A percentile compares a stretch with the other conserved stretches of the same genome.
Conservation (phyloP, 2,113 vertebrate species). For the Lontra canadensis region DNA sequence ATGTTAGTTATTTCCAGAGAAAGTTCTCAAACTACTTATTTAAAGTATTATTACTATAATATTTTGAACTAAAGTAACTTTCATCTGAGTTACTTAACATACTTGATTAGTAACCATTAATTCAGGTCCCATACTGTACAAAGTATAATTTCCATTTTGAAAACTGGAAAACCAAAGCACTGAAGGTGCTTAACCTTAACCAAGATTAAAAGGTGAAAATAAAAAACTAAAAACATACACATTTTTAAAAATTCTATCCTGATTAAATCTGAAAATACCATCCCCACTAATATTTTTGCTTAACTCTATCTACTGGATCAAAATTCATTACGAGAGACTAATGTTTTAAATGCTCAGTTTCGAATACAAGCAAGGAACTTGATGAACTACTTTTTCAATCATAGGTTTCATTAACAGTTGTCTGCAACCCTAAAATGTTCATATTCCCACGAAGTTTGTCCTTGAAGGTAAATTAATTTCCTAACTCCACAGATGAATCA, state of each 20-base stretch:
- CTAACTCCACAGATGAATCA: not conserved
- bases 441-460: not conserved
- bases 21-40: constrained; percentile 42
- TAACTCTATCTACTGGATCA: not conserved
- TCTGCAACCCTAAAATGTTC: not conserved
- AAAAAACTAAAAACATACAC: constrained; percentile 7
- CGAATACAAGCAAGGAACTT: not conserved
- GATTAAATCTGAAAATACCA: not conserved
- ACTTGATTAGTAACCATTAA: constrained; percentile 20
- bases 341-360: not conserved
- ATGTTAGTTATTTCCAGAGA: not conserved
- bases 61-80: constrained; percentile 34
- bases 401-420: constrained; percentile 24
- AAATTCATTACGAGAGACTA: not conserved
- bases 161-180: constrained; percentile 32
- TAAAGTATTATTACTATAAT: constrained; percentile 8
- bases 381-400: constrained; percentile 18
- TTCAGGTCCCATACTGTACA: not conserved
- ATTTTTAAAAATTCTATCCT: not conserved
- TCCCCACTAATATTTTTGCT: not conserved
- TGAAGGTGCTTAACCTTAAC: not conserved
- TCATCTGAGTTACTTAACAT: constrained; percentile 25
- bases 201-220: not conserved
- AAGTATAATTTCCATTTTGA: constrained; percentile 56
- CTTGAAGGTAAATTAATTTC: not conserved